These are phyloP conservation scores for Diphyllodes magnificus DNA, from an alignment of 2,113 vertebrate species.

Conservation along the genomic window DNA sequence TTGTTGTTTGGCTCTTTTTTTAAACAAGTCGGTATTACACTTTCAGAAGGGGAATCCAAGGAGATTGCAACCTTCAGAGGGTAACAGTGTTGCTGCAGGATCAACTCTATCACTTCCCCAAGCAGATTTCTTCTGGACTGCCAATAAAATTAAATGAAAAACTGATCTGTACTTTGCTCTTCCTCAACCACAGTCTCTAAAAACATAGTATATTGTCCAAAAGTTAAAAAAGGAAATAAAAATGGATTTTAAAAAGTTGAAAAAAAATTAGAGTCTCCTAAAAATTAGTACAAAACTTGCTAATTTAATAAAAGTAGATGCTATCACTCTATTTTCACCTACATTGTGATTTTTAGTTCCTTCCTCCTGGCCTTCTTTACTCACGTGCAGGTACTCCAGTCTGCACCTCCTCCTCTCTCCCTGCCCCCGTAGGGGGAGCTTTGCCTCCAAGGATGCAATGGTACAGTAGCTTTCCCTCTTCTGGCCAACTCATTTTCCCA, in stretches of 20 bases:
- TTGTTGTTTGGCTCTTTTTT: neutral
- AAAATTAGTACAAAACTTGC: neutral
- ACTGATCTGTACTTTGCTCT: neutral
- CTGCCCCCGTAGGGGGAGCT: accelerated
- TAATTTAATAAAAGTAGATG: neutral
- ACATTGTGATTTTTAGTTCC: neutral
- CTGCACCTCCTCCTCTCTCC: neutral
- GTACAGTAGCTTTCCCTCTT: neutral
- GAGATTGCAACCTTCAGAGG: neutral
- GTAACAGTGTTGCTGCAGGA: neutral
- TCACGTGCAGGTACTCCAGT: neutral
- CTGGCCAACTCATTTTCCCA: neutral
- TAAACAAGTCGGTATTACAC: accelerated
- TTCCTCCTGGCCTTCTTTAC: neutral
- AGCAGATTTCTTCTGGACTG: neutral
- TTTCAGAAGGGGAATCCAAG: neutral
- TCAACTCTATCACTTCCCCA: neutral
- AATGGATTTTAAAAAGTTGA: neutral
- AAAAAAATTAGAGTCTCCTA: accelerated
- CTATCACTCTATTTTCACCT: neutral
- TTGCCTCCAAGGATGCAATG: neutral
- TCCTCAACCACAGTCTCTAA: neutral
- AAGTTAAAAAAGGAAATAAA: neutral
- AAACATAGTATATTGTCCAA: neutral
- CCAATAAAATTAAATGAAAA: neutral